Conservation (phyloP, 2,113 vertebrate species). For the Galbula dea region DNA sequence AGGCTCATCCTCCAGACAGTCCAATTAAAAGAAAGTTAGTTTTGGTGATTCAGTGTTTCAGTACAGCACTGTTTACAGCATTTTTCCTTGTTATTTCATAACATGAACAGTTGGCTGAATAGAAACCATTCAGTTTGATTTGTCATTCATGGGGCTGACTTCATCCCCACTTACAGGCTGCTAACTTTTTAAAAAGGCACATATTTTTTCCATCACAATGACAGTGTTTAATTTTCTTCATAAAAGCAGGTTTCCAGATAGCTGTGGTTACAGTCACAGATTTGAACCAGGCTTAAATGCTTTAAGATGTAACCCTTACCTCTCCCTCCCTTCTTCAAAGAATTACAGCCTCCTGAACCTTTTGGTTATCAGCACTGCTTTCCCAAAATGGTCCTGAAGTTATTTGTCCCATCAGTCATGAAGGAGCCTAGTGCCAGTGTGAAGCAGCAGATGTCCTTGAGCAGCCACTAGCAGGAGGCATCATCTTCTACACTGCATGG, state of each 20-base stretch:
- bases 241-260: background rate
- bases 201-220: background rate
- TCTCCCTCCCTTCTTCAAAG: background rate
- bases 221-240: background rate
- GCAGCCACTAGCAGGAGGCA: background rate
- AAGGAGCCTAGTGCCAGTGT: background rate
- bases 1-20: background rate
- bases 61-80: background rate
- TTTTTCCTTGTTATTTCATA: constrained; percentile 6
- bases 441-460: background rate
- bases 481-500: too few species aligned
- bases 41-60: background rate
- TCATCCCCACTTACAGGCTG: background rate
- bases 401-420: background rate
- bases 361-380: background rate
- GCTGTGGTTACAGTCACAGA: background rate
- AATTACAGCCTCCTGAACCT: background rate
- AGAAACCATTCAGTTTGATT: background rate
- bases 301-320: background rate
- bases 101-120: background rate
- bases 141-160: background rate
- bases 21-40: constrained; percentile 26
- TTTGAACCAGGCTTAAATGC: background rate
- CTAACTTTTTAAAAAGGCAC: background rate
- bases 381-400: background rate